These are phyloP conservation scores for Monoplex corrugatus DNA, from an alignment of 2,888 invertebrate genomes.

Conservation along the genomic window DNA sequence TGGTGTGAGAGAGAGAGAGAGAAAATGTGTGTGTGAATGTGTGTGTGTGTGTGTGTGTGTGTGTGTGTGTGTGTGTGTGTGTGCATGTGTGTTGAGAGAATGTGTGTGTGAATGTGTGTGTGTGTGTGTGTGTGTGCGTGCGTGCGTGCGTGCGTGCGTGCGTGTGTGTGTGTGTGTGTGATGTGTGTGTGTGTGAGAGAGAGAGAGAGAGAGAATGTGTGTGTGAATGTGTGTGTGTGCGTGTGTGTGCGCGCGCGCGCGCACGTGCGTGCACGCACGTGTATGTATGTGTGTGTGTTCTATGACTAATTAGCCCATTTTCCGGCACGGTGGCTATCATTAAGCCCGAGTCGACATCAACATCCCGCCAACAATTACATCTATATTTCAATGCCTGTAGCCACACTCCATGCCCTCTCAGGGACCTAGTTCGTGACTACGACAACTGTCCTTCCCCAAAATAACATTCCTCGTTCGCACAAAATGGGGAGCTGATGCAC, in stretches of 20 bases:
- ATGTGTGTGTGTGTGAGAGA: neutral
- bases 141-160: neutral
- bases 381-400: neutral
- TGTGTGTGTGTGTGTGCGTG: neutral
- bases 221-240: neutral
- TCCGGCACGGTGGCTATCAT: too few relatives aligned
- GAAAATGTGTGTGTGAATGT: neutral
- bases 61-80: slow-evolving; percentile 1
- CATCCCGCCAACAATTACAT: neutral
- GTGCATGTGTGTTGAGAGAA: neutral
- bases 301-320: too few relatives aligned
- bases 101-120: neutral
- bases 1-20: neutral
- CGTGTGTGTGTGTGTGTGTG: neutral
- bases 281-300: too few relatives aligned
- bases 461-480: too few relatives aligned
- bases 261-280: too few relatives aligned
- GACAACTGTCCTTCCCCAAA: too few relatives aligned
- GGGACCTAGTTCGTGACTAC: too few relatives aligned
- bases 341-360: neutral
- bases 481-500: too few relatives aligned
- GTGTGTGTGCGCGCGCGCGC: neutral
- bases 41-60: neutral
- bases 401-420: neutral
- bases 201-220: neutral